These are phyloP conservation scores for Acromyrmex charruanus DNA, from an alignment of 1,140 invertebrate species.

Conservation along the genomic window DNA sequence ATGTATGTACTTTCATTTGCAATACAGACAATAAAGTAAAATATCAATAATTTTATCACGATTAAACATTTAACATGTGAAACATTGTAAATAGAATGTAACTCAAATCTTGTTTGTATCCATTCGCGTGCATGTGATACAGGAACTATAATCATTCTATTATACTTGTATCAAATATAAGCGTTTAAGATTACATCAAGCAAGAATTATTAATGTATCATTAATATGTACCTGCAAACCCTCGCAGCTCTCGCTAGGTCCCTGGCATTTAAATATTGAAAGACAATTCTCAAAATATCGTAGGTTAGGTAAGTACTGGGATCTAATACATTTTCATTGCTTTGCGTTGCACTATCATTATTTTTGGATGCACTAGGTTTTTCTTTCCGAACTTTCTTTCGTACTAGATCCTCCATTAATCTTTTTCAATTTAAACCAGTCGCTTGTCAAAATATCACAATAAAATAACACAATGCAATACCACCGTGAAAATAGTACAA, in stretches of 20 bases:
- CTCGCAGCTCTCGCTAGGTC: conserved; percentile 76
- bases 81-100: neutral
- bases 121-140: neutral
- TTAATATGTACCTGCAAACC: conserved; percentile 80
- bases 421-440: neutral
- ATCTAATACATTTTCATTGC: neutral
- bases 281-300: conserved; percentile 81
- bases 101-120: neutral
- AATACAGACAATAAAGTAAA: neutral
- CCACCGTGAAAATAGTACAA: neutral
- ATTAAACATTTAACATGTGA: neutral
- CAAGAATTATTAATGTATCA: neutral
- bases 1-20: neutral
- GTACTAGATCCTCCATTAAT: conserved; percentile 19
- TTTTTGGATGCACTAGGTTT: neutral
- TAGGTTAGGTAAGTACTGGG: conserved; percentile 74
- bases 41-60: neutral
- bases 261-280: conserved; percentile 79
- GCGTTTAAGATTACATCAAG: neutral
- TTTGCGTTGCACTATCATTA: neutral
- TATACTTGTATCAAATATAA: neutral
- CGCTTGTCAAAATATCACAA: neutral
- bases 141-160: neutral
- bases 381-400: conserved; percentile 31
- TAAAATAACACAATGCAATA: neutral